Conservation (phyloP, 2,888 invertebrate genomes). For the Eudemis profundana region DNA sequence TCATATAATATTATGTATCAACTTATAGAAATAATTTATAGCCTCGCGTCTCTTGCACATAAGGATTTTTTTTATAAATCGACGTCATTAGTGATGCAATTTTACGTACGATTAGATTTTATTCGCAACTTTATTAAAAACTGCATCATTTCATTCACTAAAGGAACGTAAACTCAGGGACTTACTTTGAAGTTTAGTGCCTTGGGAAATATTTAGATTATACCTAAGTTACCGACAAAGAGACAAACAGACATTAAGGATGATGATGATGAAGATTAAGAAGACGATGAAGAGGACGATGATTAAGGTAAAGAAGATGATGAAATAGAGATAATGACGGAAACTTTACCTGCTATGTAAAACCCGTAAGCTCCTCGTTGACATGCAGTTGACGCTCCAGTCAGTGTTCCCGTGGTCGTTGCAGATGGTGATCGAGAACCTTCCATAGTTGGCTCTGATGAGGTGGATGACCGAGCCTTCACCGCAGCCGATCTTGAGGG, state of each 20-base stretch:
- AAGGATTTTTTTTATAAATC: no score
- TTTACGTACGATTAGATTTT: no score
- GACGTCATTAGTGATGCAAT: no score
- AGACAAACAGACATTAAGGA: no score
- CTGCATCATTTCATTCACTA: no score
- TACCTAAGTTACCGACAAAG: no score
- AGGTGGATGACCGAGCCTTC: constrained; percentile 96
- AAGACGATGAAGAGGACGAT: neutral
- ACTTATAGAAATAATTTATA: neutral
- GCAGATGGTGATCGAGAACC: constrained; percentile 97
- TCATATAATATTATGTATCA: neutral
- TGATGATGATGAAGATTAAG: neutral
- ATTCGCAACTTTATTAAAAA: no score
- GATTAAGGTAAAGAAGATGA: neutral
- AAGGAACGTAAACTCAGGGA: no score
- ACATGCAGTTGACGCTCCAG: constrained; percentile 98
- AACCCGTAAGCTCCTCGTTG: constrained; percentile 93
- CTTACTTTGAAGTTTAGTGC: no score
- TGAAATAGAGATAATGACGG: neutral
- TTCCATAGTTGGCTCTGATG: constrained; percentile 97
- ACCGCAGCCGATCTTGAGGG: constrained; percentile 94
- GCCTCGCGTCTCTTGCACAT: no score
- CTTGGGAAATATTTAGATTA: no score
- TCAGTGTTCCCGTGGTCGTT: constrained; percentile 98
- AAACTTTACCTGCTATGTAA: constrained; percentile 91